These are phyloP conservation scores for Acrossocheilus fasciatus DNA, from an alignment of 2,797 vertebrate genomes.

Conservation along the genomic window DNA sequence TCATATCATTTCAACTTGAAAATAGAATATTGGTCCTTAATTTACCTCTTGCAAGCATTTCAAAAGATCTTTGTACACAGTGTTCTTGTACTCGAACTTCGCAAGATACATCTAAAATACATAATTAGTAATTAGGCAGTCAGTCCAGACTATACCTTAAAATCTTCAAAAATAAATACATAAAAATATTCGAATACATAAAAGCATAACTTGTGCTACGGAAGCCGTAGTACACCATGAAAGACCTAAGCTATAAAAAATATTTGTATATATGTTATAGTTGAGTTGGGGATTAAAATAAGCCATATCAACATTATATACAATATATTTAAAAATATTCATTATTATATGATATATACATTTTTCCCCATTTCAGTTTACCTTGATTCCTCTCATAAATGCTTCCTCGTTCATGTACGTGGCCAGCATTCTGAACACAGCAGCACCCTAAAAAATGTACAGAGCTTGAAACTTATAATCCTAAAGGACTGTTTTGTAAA, in stretches of 20 bases:
- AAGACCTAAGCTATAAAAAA: not conserved
- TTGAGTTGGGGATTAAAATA: not conserved
- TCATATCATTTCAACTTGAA: not conserved
- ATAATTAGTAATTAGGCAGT: not conserved
- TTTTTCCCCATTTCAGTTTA: slow-evolving; percentile 60
- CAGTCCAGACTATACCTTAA: not conserved
- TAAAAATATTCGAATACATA: not conserved
- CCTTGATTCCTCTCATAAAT: slow-evolving; percentile 73
- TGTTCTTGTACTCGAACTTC: slow-evolving; percentile 56
- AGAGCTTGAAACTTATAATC: slow-evolving; percentile 5
- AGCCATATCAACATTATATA: not conserved
- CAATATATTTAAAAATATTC: not conserved
- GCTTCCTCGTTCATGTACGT: slow-evolving; percentile 46
- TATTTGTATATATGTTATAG: not conserved
- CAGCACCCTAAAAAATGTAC: slow-evolving; percentile 72
- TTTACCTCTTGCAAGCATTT: slow-evolving; percentile 69
- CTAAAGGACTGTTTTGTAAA: not conserved
- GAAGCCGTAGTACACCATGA: not conserved
- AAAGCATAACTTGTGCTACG: not conserved
- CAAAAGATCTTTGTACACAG: slow-evolving; percentile 71
- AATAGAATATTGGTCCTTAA: not conserved
- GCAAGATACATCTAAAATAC: slow-evolving; percentile 71
- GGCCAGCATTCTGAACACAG: slow-evolving; percentile 79
- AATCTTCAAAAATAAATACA: not conserved
- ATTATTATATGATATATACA: not conserved